Base-by-base conservation (phyloP, 2,113 vertebrate genomes). In the Heterotis niloticus region DNA sequence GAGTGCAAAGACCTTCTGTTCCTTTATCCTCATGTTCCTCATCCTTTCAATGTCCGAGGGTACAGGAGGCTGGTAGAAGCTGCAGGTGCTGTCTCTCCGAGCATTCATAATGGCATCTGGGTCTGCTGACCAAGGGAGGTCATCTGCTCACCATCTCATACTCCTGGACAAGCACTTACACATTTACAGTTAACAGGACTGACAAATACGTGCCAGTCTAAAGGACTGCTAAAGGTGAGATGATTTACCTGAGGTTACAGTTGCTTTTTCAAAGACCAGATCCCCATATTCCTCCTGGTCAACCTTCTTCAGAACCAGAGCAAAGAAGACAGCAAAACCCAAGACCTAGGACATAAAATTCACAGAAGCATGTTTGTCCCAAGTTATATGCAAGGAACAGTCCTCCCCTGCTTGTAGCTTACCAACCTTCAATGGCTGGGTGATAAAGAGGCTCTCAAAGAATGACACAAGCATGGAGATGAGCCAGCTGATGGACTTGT, bases 271-370 rank as follows among this genome's bases (percentile, higher is more conserved):
- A 78, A 89, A 76, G 57, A 79, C 69, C 75, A 89, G 87, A 52
- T 91, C 89, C 76, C 88, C 88, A 1, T 94, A 95, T 59, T 98
- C 96, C 59, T 99, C 95, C 0, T 95, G 92, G 65, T 98, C 97
- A 5, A 94, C 89, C 76, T 90, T 95, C 87, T 96, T 98, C 78
- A 97, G 87, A 83, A 97, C 95, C 72, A 99, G 91, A 69, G 96
- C 94, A 86, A 99, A 99, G 87, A 99, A 99, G 77, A 95, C 94
- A 79, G 96, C 95, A 88, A 98, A 99, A 67, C 97, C 97, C 83
- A 99, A 89, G 73, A 99, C 98, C 96, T 98, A 71, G 80, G 17
- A 88, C 60, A 78, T 69, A 77, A 80, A 52, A 84, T 12, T 62
- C 79, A 71, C 0, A 75, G 20, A n/a, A 62, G 10, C 4, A 60